Percentiles rank a stretch among this genome's conserved stretches.
Conservation (phyloP, 2,113 vertebrate species). For the Manacus vitellinus region DNA sequence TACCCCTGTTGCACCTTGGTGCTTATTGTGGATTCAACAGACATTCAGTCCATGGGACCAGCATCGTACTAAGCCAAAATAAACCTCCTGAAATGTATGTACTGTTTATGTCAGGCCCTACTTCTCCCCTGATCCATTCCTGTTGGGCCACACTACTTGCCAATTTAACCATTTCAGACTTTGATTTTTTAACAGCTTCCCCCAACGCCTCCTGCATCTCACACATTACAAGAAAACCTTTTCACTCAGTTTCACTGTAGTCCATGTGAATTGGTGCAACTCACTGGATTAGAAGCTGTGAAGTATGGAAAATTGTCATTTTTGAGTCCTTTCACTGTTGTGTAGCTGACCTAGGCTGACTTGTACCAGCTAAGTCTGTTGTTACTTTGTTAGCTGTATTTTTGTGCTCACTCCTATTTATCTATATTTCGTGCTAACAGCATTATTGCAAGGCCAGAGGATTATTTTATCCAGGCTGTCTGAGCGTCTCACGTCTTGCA, state of each 20-base stretch:
- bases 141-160: background rate
- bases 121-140: constrained; percentile 6
- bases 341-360: background rate
- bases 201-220: background rate
- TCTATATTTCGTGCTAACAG: background rate
- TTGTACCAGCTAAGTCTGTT: background rate
- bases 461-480: constrained; percentile 11
- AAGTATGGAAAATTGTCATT: background rate
- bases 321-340: background rate
- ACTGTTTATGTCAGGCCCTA: constrained; percentile 18
- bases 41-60: background rate
- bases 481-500: background rate
- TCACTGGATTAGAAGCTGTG: background rate
- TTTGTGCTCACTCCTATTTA: background rate
- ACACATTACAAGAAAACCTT: background rate
- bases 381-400: background rate
- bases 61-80: background rate
- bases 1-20: constrained; percentile 8
- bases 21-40: constrained; percentile 16
- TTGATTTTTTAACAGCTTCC: constrained; percentile 9
- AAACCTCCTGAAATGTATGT: constrained; percentile 28
- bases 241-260: background rate
- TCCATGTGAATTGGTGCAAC: background rate
- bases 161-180: background rate
- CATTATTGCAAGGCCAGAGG: background rate